A percentile compares a stretch with the other conserved stretches of the same genome.
These are phyloP conservation scores for Lepidocyrtoides sp. DNA, from an alignment of 2,888 invertebrate species.

Conservation along the genomic window DNA sequence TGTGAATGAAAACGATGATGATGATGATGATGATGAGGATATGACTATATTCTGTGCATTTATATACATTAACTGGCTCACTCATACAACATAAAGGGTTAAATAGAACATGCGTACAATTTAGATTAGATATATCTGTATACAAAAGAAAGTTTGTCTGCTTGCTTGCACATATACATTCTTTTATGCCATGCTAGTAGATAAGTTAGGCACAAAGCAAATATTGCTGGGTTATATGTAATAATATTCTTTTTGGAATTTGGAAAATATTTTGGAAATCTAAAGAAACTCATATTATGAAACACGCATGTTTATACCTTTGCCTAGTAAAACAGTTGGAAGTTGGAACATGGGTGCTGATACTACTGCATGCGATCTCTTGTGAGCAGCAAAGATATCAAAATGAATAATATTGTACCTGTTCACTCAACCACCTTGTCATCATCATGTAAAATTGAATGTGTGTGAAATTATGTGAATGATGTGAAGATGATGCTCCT, in stretches of 20 bases:
- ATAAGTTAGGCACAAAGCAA: too few species aligned
- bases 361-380: slow-evolving; percentile 2
- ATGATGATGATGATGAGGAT: background rate
- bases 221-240: background rate
- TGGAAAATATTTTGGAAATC: too few species aligned
- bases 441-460: background rate
- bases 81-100: too few species aligned
- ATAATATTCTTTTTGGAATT: too few species aligned
- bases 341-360: background rate
- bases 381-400: background rate
- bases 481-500: background rate
- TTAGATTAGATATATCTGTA: too few species aligned
- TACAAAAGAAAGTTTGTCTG: too few species aligned
- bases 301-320: background rate
- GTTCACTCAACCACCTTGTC: background rate
- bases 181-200: too few species aligned
- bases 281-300: too few species aligned
- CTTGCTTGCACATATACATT: too few species aligned
- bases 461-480: background rate
- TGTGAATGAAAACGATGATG: slow-evolving; percentile 25
- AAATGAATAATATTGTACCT: background rate
- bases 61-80: too few species aligned
- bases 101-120: too few species aligned
- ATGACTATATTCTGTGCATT: too few species aligned
- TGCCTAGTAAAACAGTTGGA: background rate